Conservation (phyloP, 2,113 vertebrate genomes). For the Actenoides lindsayi region DNA sequence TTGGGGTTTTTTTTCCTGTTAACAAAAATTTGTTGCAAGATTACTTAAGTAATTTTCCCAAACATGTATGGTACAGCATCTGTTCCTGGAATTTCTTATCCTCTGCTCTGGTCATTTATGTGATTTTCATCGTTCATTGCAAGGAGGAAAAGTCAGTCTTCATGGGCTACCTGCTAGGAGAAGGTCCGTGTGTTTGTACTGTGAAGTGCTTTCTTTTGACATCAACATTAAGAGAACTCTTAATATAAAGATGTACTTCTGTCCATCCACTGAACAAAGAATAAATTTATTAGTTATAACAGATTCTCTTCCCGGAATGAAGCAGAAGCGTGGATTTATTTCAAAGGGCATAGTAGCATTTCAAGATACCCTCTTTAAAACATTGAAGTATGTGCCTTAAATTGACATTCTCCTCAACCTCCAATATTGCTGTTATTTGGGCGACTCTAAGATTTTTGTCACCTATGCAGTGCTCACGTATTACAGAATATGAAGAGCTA, state of each 20-base stretch:
- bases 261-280: neutral
- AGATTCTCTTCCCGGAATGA: neutral
- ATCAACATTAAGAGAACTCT: neutral
- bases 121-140: neutral
- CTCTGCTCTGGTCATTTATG: neutral
- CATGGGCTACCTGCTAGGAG: neutral
- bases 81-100: constrained; percentile 13
- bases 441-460: neutral
- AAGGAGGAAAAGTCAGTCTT: neutral
- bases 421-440: neutral
- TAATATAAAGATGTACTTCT: neutral
- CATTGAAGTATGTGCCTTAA: neutral
- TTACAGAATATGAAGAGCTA: neutral
- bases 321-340: neutral
- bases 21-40: neutral
- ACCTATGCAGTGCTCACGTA: neutral
- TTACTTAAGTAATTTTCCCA: neutral
- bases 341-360: neutral
- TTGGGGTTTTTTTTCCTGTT: neutral
- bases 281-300: neutral
- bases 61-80: neutral
- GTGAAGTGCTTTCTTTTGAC: neutral
- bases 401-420: neutral
- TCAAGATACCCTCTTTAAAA: neutral
- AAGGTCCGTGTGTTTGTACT: neutral